Evolutionary conservation across 2,888 invertebrate species (phyloP).

Genomic region (Blomia tropicalis): DNA sequence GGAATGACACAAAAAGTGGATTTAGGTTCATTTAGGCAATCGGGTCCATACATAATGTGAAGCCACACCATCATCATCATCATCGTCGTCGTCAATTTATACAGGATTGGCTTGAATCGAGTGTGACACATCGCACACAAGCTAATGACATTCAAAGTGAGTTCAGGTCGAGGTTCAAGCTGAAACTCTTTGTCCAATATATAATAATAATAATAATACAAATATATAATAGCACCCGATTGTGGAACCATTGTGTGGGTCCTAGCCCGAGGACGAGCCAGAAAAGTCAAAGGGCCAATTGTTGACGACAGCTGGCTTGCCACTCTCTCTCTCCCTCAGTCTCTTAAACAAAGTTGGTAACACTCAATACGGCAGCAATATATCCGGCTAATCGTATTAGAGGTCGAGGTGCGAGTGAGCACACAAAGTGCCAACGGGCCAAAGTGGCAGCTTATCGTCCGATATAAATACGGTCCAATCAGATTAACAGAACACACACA

Average conservation of each 20-base stretch:
- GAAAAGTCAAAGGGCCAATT: slow-evolving; percentile 14
- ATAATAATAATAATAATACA: neutral
- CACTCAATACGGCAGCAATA: too few relatives aligned
- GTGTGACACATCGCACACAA: too few relatives aligned
- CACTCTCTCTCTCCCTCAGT: too few relatives aligned
- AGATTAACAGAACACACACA: neutral
- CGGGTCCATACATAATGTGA: too few relatives aligned
- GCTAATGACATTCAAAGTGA: slow-evolving; percentile 12
- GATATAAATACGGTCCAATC: slow-evolving; percentile 9
- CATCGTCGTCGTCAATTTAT: too few relatives aligned
- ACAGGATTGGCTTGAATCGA: too few relatives aligned
- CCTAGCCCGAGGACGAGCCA: neutral
- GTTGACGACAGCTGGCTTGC: slow-evolving; percentile 12
- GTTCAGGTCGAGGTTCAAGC: too few relatives aligned
- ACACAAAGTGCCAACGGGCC: neutral
- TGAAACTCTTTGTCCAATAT: neutral
- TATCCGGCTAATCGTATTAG: slow-evolving; percentile 8
- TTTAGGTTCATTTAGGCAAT: too few relatives aligned
- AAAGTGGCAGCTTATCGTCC: slow-evolving; percentile 11
- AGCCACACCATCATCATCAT: too few relatives aligned
- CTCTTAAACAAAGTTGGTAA: too few relatives aligned
- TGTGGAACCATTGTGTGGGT: neutral
- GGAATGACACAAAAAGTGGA: too few relatives aligned
- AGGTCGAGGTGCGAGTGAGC: slow-evolving; percentile 1
- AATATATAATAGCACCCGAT: neutral